phyloP scores from a whole-genome alignment of 1,140 invertebrate species.

The Ceratina calcarata region DNA sequence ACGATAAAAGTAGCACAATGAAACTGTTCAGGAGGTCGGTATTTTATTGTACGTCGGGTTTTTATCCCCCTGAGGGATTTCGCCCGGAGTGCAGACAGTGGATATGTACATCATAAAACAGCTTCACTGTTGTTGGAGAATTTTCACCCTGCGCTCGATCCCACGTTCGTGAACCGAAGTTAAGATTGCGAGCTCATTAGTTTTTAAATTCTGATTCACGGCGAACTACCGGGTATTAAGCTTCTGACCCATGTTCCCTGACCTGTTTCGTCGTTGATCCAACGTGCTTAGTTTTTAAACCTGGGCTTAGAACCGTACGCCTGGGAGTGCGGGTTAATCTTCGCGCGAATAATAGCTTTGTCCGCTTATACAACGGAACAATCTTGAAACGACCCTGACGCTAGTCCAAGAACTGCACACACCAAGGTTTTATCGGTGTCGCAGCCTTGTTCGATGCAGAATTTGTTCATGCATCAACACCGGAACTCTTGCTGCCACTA shows the following conservation, averaged over 20 bases:
- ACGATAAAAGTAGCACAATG: neutral
- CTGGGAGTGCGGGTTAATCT: neutral
- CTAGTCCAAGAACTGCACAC: neutral
- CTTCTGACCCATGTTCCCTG: neutral
- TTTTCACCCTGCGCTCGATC: no score
- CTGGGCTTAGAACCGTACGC: neutral
- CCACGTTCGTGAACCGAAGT: no score
- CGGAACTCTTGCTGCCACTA: neutral
- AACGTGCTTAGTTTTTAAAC: slow-evolving; percentile 7
- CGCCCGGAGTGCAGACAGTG: neutral
- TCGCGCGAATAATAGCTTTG: neutral
- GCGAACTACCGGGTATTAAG: neutral
- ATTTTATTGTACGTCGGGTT: neutral
- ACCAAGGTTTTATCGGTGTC: neutral
- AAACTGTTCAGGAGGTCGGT: slow-evolving; percentile 12
- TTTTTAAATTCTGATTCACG: no score
- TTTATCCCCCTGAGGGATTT: neutral
- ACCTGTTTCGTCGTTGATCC: neutral
- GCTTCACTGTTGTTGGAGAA: no score
- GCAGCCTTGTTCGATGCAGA: neutral
- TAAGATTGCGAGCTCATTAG: no score
- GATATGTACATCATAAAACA: no score
- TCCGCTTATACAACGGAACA: neutral
- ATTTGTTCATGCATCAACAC: neutral
- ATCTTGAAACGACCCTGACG: neutral